Evolutionary conservation across 2,888 invertebrate species (phyloP).

Genomic region (Chloroclystis v-ata): DNA sequence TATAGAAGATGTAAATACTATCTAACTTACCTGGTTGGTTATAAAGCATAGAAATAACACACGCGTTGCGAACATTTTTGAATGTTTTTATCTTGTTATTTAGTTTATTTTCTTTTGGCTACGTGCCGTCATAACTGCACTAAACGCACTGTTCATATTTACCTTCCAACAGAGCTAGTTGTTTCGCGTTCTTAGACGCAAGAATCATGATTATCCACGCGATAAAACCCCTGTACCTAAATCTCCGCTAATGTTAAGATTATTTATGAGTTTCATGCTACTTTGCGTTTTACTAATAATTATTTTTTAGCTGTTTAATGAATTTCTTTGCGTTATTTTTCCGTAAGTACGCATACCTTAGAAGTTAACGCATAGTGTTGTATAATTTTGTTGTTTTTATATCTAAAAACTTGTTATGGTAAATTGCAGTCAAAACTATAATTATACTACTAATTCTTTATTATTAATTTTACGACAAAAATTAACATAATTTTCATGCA

Average conservation of each 20-base stretch:
- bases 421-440: too few species aligned
- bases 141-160: conserved; percentile 25
- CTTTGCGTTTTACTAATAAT: background rate
- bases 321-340: too few species aligned
- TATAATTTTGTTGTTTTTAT: too few species aligned
- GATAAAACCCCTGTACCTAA: conserved; percentile 58
- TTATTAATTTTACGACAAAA: too few species aligned
- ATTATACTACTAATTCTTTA: too few species aligned
- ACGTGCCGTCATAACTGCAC: conserved; percentile 22
- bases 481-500: too few species aligned
- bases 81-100: too few species aligned
- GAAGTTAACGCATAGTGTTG: too few species aligned
- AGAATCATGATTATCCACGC: conserved; percentile 59
- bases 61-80: conserved; percentile 29
- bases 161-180: too few species aligned
- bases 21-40: conserved; percentile 41
- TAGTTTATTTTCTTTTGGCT: conserved; percentile 16
- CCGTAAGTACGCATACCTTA: too few species aligned
- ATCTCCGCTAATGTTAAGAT: conserved; percentile 36
- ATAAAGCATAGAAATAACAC: conserved; percentile 28
- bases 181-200: conserved; percentile 48
- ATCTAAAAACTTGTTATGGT: too few species aligned
- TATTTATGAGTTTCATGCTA: conserved; percentile 32
- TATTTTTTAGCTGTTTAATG: background rate
- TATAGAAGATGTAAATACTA: too few species aligned